Evolutionary conservation across 2,113 vertebrate species (phyloP).

Genomic region (Motacilla tschutschensis): DNA sequence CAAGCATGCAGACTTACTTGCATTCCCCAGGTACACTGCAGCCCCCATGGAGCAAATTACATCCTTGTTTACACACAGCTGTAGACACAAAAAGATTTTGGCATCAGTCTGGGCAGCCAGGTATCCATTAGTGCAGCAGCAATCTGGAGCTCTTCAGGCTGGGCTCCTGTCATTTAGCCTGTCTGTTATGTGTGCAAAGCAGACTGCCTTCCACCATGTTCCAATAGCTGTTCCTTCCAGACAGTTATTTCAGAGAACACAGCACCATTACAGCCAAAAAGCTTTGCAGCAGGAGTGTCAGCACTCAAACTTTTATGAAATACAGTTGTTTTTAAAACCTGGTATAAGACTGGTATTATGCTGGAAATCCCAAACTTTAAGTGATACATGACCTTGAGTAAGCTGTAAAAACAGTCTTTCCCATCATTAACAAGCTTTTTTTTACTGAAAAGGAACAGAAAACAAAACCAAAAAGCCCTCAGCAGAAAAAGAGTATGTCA

Average conservation of each 20-base stretch:
- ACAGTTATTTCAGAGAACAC: background rate
- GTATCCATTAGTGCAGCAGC: background rate
- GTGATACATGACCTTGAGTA: background rate
- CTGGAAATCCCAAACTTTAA: background rate
- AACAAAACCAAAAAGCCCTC: background rate
- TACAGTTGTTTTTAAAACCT: background rate
- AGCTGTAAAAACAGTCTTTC: background rate
- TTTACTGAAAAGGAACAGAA: background rate
- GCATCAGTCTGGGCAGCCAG: background rate
- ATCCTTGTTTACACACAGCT: slow-evolving; percentile 95
- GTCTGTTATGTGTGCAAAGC: background rate
- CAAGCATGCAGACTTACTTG: slow-evolving; percentile 79
- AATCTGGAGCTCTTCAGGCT: background rate
- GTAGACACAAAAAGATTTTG: slow-evolving; percentile 22
- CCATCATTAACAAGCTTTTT: background rate
- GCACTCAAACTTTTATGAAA: background rate
- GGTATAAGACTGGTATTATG: background rate
- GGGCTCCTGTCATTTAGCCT: background rate
- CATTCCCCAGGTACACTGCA: slow-evolving; percentile 87
- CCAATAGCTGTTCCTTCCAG: background rate
- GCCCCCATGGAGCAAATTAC: slow-evolving; percentile 83
- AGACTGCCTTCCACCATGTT: background rate
- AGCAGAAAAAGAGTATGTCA: background rate
- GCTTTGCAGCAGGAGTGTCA: background rate
- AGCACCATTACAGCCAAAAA: background rate